Conservation (phyloP, 1,140 invertebrate species). For the Drosophila bipectinata region DNA sequence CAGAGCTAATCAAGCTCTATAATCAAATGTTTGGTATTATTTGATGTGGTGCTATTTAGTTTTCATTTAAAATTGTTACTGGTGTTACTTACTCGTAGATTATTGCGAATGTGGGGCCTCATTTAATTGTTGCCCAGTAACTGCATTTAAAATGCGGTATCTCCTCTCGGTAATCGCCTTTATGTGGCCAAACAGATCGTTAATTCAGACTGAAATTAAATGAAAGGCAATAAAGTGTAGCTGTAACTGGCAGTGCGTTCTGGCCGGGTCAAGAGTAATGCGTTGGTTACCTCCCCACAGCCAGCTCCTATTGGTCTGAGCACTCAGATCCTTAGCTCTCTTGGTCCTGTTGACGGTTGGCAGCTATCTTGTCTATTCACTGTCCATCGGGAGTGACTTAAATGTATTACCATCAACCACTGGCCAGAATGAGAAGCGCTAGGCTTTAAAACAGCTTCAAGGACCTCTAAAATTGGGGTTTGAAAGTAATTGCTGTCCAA, state of each 20-base stretch:
- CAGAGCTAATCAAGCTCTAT: conserved; percentile 19
- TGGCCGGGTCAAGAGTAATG: conserved; percentile 40
- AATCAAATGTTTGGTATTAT: conserved; percentile 13
- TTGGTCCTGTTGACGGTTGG: conserved; percentile 16
- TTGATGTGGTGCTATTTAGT: conserved; percentile 4
- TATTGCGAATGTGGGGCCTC: conserved; percentile 31
- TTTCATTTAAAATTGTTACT: conserved; percentile 1
- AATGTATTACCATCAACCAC: conserved; percentile 27
- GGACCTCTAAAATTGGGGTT: too few species aligned
- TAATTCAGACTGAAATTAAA: conserved; percentile 71
- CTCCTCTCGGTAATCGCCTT: conserved; percentile 30
- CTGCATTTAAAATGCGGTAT: conserved; percentile 60
- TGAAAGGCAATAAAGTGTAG: conserved; percentile 55
- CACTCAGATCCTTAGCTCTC: conserved; percentile 3
- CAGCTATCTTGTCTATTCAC: conserved; percentile 36
- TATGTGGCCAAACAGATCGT: conserved; percentile 59
- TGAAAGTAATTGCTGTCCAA: not conserved
- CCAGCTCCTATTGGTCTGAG: not conserved
- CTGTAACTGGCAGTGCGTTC: conserved; percentile 24
- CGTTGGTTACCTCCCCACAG: conserved; percentile 11
- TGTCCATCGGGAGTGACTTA: conserved; percentile 24
- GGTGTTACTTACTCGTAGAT: conserved; percentile 27
- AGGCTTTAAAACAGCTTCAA: not conserved
- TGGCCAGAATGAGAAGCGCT: not conserved
- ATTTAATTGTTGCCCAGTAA: conserved; percentile 52